Conservation (phyloP, 2,113 vertebrate genomes). For the Cercocebus atys region DNA sequence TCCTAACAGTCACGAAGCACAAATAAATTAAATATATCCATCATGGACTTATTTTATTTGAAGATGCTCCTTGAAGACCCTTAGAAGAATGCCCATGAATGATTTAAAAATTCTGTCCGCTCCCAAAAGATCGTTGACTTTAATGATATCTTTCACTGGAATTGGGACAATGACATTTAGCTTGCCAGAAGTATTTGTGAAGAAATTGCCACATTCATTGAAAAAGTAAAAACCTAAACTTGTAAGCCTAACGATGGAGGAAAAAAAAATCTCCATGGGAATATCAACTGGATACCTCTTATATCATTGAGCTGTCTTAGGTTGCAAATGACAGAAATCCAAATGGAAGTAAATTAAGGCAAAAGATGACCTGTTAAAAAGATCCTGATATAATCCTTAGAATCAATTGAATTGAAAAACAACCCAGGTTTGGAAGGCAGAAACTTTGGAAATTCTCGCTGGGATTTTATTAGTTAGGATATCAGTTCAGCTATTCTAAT, state of each 20-base stretch:
- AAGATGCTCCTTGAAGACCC: background rate
- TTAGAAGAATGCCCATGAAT: background rate
- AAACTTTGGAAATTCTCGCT: background rate
- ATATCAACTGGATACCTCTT: background rate
- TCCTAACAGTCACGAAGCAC: conserved; percentile 14
- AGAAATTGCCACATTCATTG: background rate
- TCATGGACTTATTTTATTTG: conserved; percentile 12
- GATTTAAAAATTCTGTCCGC: conserved; percentile 2
- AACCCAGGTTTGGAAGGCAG: background rate
- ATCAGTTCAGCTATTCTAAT: background rate
- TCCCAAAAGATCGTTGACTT: background rate
- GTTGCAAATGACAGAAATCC: background rate
- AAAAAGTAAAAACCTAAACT: background rate
- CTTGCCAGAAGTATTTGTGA: conserved; percentile 14
- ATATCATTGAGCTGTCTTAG: background rate
- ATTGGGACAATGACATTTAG: background rate
- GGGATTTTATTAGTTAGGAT: background rate
- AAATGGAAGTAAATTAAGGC: background rate
- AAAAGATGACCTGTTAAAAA: conserved; percentile 16
- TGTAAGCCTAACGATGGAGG: background rate
- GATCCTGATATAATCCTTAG: background rate
- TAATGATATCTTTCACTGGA: background rate
- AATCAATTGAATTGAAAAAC: background rate
- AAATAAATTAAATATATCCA: conserved; percentile 47
- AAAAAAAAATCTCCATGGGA: background rate